These are phyloP conservation scores for Zoanthus solanderi DNA, from an alignment of 92 coral and sea anemone genomes.

Conservation along the genomic window DNA sequence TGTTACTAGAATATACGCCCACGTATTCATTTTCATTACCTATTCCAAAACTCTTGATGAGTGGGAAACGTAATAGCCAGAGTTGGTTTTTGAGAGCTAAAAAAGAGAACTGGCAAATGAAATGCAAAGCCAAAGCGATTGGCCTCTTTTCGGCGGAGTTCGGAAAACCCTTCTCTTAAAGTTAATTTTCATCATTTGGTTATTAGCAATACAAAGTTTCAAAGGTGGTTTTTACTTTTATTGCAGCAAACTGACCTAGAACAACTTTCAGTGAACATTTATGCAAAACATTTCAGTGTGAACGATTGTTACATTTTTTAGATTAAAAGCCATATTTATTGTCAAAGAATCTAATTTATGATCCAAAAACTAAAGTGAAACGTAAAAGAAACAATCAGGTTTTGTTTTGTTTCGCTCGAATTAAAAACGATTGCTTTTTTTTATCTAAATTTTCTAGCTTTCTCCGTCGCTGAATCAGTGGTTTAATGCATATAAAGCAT, in stretches of 20 bases:
- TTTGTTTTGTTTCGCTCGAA: too few species aligned
- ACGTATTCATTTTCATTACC: constrained; percentile 21
- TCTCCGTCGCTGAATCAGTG: too few species aligned
- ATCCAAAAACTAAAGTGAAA: too few species aligned
- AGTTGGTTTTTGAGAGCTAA: not conserved
- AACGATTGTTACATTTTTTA: too few species aligned
- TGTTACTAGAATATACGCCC: constrained; percentile 8
- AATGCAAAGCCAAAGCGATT: not conserved
- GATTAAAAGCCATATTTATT: too few species aligned
- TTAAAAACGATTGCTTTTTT: too few species aligned
- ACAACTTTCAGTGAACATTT: not conserved
- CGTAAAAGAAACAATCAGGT: too few species aligned
- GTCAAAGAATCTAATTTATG: too few species aligned
- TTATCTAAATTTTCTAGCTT: too few species aligned
- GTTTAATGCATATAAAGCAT: too few species aligned
- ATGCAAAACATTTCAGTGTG: not conserved
- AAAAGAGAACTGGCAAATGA: not conserved
- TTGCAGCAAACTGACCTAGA: not conserved
- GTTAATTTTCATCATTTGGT: not conserved
- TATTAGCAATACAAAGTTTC: not conserved
- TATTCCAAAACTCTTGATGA: constrained; percentile 14
- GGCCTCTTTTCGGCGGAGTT: not conserved
- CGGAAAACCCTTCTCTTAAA: not conserved
- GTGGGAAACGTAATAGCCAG: not conserved
- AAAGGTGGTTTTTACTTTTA: not conserved